Base-by-base conservation (phyloP, 2,888 invertebrate genomes). In the Agonopterix subpropinquella region DNA sequence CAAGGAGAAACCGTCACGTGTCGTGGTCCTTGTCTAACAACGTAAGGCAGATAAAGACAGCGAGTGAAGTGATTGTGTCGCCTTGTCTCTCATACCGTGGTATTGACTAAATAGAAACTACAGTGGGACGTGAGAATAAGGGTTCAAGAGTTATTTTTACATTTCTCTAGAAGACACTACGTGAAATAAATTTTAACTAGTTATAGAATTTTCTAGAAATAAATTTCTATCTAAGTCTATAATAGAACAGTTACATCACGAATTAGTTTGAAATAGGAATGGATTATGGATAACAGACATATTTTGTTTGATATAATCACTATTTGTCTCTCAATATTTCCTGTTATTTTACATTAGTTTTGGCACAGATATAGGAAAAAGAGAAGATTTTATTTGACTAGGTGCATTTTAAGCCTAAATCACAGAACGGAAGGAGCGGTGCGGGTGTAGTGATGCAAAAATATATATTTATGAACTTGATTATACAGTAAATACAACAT, bases 121-220 rank as follows among this genome's bases (percentile, higher is more conserved):
- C 73, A 59, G 73, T 76, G 78, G 86, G 86, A 87, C 86, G 86
- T 84, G 85, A 85, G 80, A 78, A 80, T 78, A 85, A 86, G 86
- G 85, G 86, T 71, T 82, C 72, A 65, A 77, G 69, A 74, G 63
- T 74, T 57, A 73, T 80, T 83, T 83, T 71, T 82, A 84, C 83
- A 85, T 71, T 76, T 77, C 64, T 65, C 78, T 83, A 80, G 61
- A 67, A 77, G 66, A 65, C 51, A 59, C 65, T 66, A 72, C 58
- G 60, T 66, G 55, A 66, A 77, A 71, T 59, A 62, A 67, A 71
- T 56, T 67, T 73, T 64, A 53, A 65, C 69, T 74, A 28, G 28
- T 28, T 28, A 77, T 69, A 80, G 70, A 77, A 61, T 74, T 76
- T 65, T 65, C 76, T 81, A 81, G 63, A 68, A 69, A 64, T 64